These are phyloP conservation scores for Teleogryllus occipitalis DNA, from an alignment of 1,140 invertebrate species.

Conservation along the genomic window DNA sequence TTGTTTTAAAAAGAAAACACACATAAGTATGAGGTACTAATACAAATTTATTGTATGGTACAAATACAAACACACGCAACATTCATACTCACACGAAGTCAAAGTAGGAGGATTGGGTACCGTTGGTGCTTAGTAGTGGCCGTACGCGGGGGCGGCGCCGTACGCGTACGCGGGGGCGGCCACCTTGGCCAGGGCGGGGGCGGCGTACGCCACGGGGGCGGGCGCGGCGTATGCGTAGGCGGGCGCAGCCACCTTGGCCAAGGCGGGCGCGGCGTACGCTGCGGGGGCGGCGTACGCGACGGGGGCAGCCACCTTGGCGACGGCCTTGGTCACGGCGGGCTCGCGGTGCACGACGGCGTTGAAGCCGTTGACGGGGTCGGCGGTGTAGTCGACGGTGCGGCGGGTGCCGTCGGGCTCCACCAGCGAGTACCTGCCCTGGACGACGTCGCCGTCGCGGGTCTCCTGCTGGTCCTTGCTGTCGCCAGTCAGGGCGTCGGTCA, in stretches of 20 bases:
- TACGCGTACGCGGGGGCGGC: conserved; percentile 24
- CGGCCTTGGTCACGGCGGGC: conserved; percentile 16
- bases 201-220: conserved; percentile 29
- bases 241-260: conserved; percentile 26
- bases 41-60: too few species aligned
- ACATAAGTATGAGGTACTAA: too few species aligned
- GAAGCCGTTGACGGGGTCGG: conserved; percentile 26
- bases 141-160: conserved; percentile 9
- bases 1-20: too few species aligned
- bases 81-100: too few species aligned
- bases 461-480: conserved; percentile 24
- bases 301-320: conserved; percentile 20
- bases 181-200: conserved; percentile 23
- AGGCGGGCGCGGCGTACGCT: conserved; percentile 30
- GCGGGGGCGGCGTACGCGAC: conserved; percentile 32
- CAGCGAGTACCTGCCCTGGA: conserved; percentile 24
- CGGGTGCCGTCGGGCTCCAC: conserved; percentile 24
- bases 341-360: conserved; percentile 25
- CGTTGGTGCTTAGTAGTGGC: conserved; percentile 10
- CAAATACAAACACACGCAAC: too few species aligned
- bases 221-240: conserved; percentile 20
- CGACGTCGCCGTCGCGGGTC: conserved; percentile 23
- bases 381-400: conserved; percentile 26
- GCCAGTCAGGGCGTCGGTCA: conserved; percentile 23
- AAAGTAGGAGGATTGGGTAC: too few species aligned